Percentiles rank a stretch among this genome's conserved stretches.
phyloP scores from a whole-genome alignment of 2,888 invertebrate genomes.

The Scelioninae gen. 1 region DNA sequence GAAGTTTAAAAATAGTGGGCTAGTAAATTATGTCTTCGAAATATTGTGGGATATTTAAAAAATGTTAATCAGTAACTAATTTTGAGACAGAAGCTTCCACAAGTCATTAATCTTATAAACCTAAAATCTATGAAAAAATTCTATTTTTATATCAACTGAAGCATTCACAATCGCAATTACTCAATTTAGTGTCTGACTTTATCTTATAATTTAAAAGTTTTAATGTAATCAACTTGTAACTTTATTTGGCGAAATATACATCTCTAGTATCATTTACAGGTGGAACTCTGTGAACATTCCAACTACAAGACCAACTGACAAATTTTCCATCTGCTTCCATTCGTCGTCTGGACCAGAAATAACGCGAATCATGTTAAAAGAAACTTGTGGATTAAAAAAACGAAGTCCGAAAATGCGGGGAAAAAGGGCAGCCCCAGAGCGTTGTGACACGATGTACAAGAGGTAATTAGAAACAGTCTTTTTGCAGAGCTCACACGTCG shows the following conservation, averaged over 20 bases:
- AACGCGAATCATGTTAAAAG: constrained; percentile 43
- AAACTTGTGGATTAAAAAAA: constrained; percentile 32
- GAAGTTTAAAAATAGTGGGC: too few species aligned
- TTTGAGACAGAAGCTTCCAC: too few species aligned
- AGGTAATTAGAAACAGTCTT: constrained; percentile 65
- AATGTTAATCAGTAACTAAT: too few species aligned
- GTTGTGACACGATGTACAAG: constrained; percentile 58
- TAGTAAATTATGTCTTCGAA: too few species aligned
- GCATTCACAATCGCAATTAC: too few species aligned
- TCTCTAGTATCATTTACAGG: constrained; percentile 44
- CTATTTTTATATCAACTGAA: too few species aligned
- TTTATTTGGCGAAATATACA: constrained; percentile 1
- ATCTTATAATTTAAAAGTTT: too few species aligned
- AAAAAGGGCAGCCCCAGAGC: constrained; percentile 19
- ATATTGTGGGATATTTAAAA: too few species aligned
- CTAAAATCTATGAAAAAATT: too few species aligned
- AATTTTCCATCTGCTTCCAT: constrained; percentile 52
- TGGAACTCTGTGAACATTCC: constrained; percentile 24
- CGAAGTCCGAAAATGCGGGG: constrained; percentile 24
- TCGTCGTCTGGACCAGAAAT: constrained; percentile 40
- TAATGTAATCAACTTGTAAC: constrained; percentile 5
- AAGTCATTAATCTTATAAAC: too few species aligned
- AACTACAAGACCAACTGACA: constrained; percentile 34
- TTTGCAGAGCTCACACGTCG: constrained; percentile 54
- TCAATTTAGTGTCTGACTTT: too few species aligned